Base-by-base conservation (phyloP, 1,140 invertebrate genomes). In the Wiebesia pumilae region DNA sequence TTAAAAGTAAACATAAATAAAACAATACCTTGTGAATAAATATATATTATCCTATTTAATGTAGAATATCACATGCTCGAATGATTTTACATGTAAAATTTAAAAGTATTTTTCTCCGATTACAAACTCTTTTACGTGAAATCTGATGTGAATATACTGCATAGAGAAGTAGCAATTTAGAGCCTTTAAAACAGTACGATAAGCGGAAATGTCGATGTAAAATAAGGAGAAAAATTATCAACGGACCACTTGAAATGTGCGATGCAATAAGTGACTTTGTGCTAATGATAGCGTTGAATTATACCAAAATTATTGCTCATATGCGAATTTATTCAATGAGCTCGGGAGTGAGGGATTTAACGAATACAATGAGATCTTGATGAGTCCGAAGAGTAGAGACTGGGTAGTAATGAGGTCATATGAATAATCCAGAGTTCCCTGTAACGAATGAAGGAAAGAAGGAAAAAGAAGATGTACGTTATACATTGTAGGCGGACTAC, bases 281-380 rank as follows among this genome's bases (percentile, higher is more conserved):
- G 47, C 89, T 67, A 85, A 84, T 87, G 73, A 84, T 33, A 67
- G 38, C 30, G 81, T 24, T 84, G 58, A 84, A 67, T 78, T 16
- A 84, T 35, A 38, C 38, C 62, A 16, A 78, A 84, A 78, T 71
- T 85, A 85, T 85, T 62, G 84, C 71, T 86, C 80, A 58, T 86
- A 82, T 65, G 71, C 79, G 58, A 86, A 77, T 81, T 86, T 67
- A 38, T 86, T 81, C 67, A 75, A 78, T 82, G 85, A 33, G 38
- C 75, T 84, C 67, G 35, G 40, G 33, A 38, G 35, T 3, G 12
- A 1, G 35, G 77, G 10, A 35, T 24, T 3, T 27, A 62, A 38
- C 6, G 71, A 67, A 43, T 16, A 81, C 82, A 77, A 65, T 54
- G 62, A 47, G 38, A 43, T 69, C 75, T 79, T 85, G 62, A 85